phyloP scores from a whole-genome alignment of 2,888 invertebrate species.

The Crocallis elinguaria region DNA sequence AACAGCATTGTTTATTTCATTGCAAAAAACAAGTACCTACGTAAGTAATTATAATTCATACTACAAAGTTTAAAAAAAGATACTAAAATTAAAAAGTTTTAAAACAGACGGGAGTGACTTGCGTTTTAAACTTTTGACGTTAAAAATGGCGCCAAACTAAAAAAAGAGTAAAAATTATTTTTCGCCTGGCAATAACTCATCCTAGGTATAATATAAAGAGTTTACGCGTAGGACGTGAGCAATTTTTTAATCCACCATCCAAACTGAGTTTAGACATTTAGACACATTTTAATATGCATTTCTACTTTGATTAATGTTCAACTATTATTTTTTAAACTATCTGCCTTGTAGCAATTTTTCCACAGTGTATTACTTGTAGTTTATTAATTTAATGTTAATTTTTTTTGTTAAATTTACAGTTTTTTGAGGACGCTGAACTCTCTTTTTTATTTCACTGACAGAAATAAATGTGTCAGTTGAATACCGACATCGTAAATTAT shows the following conservation, averaged over 20 bases:
- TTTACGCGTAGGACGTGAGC: not conserved
- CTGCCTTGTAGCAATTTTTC: constrained; percentile 24
- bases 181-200: constrained; percentile 5
- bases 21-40: too few species aligned
- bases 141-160: not conserved
- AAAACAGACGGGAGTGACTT: constrained; percentile 4
- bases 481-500: too few species aligned
- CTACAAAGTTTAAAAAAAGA: too few species aligned
- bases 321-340: constrained; percentile 15
- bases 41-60: too few species aligned
- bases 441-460: not conserved
- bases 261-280: constrained; percentile 8
- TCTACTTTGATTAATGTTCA: constrained; percentile 16
- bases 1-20: too few species aligned
- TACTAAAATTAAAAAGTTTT: constrained; percentile 8
- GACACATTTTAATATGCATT: constrained; percentile 17
- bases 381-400: constrained; percentile 10
- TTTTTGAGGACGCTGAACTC: constrained; percentile 6
- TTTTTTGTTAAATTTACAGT: constrained; percentile 19
- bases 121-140: constrained; percentile 2
- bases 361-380: not conserved
- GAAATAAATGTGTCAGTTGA: not conserved
- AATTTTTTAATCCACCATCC: constrained; percentile 5
- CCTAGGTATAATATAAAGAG: constrained; percentile 1
- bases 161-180: constrained; percentile 1